These are phyloP conservation scores for Ectemnius continuus DNA, from an alignment of 2,888 invertebrate genomes.

Conservation along the genomic window DNA sequence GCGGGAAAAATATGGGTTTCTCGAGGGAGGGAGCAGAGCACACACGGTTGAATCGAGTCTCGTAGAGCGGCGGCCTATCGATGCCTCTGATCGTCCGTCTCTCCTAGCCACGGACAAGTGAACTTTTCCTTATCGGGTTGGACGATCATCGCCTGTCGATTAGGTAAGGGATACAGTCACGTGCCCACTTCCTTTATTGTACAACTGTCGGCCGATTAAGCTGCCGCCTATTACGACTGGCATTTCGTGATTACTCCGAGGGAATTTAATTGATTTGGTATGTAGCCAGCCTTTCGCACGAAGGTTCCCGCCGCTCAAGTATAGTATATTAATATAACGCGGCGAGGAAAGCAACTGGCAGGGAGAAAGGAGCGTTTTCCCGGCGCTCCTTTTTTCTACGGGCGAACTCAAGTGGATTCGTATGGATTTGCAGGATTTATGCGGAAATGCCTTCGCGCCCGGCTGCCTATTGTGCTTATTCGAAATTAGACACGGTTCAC, in stretches of 20 bases:
- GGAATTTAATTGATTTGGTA: conserved; percentile 6
- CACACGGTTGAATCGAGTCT: conserved; percentile 41
- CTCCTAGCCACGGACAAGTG: conserved; percentile 55
- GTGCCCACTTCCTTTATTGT: conserved; percentile 56
- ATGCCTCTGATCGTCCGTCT: conserved; percentile 53
- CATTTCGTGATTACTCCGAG: conserved; percentile 33
- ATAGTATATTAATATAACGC: no score
- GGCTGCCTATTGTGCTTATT: conserved; percentile 21
- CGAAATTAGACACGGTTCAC: conserved; percentile 34
- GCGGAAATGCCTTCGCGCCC: background rate
- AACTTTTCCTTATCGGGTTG: conserved; percentile 62
- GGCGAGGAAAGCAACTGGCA: no score
- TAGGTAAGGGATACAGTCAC: conserved; percentile 56
- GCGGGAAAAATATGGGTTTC: conserved; percentile 35
- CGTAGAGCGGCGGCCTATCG: conserved; percentile 49
- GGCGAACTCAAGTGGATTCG: background rate
- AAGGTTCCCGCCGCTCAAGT: no score
- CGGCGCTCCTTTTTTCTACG: background rate
- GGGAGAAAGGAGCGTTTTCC: background rate
- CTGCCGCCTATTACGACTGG: conserved; percentile 39
- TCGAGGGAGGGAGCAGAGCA: conserved; percentile 41
- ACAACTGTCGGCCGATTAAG: conserved; percentile 40
- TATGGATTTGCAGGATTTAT: background rate
- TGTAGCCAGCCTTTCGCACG: background rate
- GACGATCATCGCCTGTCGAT: conserved; percentile 56